Evolutionary conservation across 2,797 vertebrate genomes (phyloP).

Genomic region (Leptodactylus fallax): DNA sequence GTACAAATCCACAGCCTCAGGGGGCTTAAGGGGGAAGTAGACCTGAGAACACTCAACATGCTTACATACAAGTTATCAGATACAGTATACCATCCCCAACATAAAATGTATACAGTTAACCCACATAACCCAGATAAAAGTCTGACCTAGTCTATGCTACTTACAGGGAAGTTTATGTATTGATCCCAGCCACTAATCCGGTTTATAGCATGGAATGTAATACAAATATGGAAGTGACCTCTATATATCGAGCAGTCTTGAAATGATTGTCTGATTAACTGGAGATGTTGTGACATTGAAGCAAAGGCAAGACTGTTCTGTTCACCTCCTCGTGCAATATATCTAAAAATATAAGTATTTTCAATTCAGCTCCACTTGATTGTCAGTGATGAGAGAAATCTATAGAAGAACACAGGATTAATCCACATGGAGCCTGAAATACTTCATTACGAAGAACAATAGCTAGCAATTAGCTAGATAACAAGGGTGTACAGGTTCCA

Average conservation of each 20-base stretch:
- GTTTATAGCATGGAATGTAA: slow-evolving; percentile 13
- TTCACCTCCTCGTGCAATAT: background rate
- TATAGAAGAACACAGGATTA: background rate
- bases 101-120: background rate
- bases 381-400: background rate
- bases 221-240: slow-evolving; percentile 31
- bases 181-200: slow-evolving; percentile 1
- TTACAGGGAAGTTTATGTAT: background rate
- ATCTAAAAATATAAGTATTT: background rate
- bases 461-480: slow-evolving; percentile 8
- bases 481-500: background rate
- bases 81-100: background rate
- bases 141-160: background rate
- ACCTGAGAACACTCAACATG: no score
- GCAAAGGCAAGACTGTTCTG: background rate
- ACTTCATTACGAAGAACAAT: background rate
- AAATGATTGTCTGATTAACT: slow-evolving; percentile 19
- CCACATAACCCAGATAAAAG: background rate
- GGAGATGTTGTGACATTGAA: slow-evolving; percentile 25
- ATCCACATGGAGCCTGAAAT: background rate
- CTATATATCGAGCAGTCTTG: background rate
- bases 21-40: background rate
- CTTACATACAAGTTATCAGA: background rate
- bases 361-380: background rate
- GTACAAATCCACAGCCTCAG: no score